Percentiles rank a stretch among this genome's conserved stretches.
Evolutionary conservation across 2,888 invertebrate genomes (phyloP).

Genomic region (Eristalis tenax): DNA sequence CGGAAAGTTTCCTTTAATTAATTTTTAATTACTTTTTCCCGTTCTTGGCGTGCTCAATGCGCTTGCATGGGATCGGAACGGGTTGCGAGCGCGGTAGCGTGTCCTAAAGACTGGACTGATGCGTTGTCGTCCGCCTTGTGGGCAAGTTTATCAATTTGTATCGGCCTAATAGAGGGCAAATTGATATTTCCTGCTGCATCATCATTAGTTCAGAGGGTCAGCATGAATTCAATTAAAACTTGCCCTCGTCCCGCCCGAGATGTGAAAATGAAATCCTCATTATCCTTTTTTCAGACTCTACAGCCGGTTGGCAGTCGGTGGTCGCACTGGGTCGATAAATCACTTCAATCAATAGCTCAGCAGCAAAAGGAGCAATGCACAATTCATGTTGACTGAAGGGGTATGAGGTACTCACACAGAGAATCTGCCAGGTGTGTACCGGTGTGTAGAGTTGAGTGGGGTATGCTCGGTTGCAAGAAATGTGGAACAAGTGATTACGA

Average conservation of each 20-base stretch:
- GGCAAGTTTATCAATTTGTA: conserved; percentile 41
- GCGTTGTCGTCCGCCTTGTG: not conserved
- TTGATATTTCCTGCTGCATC: conserved; percentile 54
- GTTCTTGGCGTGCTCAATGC: conserved; percentile 14
- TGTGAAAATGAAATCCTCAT: conserved; percentile 40
- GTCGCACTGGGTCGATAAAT: conserved; percentile 27
- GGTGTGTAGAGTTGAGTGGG: not conserved
- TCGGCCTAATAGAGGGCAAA: conserved; percentile 36
- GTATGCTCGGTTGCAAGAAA: too few species aligned
- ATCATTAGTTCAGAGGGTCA: conserved; percentile 29
- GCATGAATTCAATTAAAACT: conserved; percentile 50
- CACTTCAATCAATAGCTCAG: conserved; percentile 23
- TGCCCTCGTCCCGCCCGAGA: not conserved
- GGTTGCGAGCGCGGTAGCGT: not conserved
- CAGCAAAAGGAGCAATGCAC: conserved; percentile 39
- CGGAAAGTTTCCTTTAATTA: conserved; percentile 47
- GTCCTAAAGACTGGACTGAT: not conserved
- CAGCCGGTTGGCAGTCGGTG: not conserved
- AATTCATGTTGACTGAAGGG: conserved; percentile 35
- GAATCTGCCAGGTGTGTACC: conserved; percentile 4
- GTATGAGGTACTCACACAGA: conserved; percentile 18
- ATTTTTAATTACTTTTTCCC: conserved; percentile 51
- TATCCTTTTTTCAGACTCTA: conserved; percentile 12
- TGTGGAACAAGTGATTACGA: too few species aligned
- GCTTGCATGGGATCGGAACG: not conserved